Evolutionary conservation across 1,140 invertebrate species (phyloP).

Genomic region (Cotesia typhae): DNA sequence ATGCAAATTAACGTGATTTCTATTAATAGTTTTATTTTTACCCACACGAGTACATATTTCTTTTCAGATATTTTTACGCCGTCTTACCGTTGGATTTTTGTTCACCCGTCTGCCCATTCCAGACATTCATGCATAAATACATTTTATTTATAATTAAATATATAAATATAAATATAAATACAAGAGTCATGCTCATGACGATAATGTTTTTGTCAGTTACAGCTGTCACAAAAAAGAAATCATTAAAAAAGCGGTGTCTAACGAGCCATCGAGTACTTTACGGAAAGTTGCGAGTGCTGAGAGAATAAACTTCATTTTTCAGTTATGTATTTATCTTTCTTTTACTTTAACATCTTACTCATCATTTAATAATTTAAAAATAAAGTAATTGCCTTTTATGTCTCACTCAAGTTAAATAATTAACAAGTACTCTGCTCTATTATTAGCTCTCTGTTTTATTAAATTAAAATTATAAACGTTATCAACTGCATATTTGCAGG

Average conservation of each 20-base stretch:
- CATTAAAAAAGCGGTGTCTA: slow-evolving; percentile 60
- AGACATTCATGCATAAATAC: too few relatives aligned
- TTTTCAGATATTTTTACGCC: slow-evolving; percentile 8
- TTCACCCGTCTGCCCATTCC: slow-evolving; percentile 30
- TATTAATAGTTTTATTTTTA: slow-evolving; percentile 25
- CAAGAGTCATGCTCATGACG: not conserved
- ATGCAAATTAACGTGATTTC: slow-evolving; percentile 60
- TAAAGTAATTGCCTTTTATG: too few relatives aligned
- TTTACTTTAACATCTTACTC: too few relatives aligned
- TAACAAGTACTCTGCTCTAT: too few relatives aligned
- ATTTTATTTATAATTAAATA: slow-evolving; percentile 8
- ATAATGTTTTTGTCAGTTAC: slow-evolving; percentile 33
- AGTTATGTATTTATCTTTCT: slow-evolving; percentile 1
- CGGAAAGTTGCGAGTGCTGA: slow-evolving; percentile 47
- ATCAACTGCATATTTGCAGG: not conserved
- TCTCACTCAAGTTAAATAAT: not conserved
- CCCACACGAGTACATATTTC: slow-evolving; percentile 48
- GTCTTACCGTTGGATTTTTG: slow-evolving; percentile 3
- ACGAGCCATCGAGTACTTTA: slow-evolving; percentile 58
- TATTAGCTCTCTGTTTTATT: too few relatives aligned
- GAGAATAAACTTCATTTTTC: slow-evolving; percentile 27
- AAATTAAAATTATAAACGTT: too few relatives aligned
- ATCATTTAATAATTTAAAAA: too few relatives aligned
- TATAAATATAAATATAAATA: not conserved
- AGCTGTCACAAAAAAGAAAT: slow-evolving; percentile 52